A percentile compares a stretch with the other conserved stretches of the same genome.
These are phyloP conservation scores for Hedya salicella DNA, from an alignment of 2,888 invertebrate species.

Conservation along the genomic window DNA sequence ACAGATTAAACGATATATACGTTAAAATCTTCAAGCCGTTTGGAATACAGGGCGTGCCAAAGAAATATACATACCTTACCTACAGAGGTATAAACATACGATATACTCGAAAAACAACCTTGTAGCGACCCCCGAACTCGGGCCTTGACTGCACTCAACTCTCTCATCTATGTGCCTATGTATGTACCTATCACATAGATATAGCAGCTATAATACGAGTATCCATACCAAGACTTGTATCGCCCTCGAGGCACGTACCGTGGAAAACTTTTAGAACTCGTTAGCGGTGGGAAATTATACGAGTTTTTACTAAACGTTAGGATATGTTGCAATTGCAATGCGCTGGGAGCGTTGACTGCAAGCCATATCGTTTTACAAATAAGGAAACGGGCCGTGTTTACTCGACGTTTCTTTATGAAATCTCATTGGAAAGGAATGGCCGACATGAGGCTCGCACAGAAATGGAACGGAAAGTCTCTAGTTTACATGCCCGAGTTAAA, in stretches of 20 bases:
- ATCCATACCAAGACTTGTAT: neutral
- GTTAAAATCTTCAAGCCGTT: no score
- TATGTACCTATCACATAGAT: no score
- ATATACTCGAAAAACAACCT: no score
- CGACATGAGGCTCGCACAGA: constrained; percentile 51
- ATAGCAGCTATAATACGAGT: no score
- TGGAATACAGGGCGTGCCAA: no score
- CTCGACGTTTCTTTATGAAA: constrained; percentile 48
- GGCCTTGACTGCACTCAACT: no score
- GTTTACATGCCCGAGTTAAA: constrained; percentile 12
- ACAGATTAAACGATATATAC: no score
- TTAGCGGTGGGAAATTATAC: constrained; percentile 13
- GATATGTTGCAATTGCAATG: constrained; percentile 29
- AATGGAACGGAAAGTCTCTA: constrained; percentile 42
- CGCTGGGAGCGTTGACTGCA: constrained; percentile 46
- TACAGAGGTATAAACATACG: no score
- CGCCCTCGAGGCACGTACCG: neutral
- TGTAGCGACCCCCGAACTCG: no score
- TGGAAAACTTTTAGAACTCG: constrained; percentile 19
- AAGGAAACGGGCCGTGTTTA: constrained; percentile 55
- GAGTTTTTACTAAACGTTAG: constrained; percentile 18
- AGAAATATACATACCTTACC: no score
- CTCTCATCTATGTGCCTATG: neutral
- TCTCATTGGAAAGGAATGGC: constrained; percentile 53
- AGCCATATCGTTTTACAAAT: constrained; percentile 55